phyloP scores from a whole-genome alignment of 2,797 vertebrate genomes.

The Amblyraja radiata region DNA sequence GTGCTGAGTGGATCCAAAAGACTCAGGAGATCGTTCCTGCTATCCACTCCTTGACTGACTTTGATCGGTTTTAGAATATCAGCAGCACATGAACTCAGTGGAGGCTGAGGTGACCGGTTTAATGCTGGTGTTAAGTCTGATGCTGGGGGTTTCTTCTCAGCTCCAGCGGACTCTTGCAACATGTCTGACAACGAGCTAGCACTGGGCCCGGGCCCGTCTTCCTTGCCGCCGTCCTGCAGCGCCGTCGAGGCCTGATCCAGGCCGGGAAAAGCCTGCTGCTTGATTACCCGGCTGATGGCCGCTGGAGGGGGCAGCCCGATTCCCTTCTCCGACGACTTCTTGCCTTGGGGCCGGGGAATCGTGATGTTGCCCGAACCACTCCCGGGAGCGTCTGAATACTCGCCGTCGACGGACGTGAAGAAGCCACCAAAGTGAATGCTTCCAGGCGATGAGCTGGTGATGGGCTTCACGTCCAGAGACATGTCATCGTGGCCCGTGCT shows the following conservation, averaged over 20 bases:
- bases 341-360: constrained; percentile 83
- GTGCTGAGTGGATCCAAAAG: constrained; percentile 78
- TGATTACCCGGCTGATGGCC: constrained; percentile 55
- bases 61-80: constrained; percentile 65
- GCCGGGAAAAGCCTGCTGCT: constrained; percentile 48
- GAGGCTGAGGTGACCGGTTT: constrained; percentile 48
- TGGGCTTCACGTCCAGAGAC: constrained; percentile 56
- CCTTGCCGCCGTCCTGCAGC: constrained; percentile 40
- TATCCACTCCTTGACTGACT: constrained; percentile 44
- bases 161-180: constrained; percentile 52
- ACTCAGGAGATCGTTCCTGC: constrained; percentile 67
- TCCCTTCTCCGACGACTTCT: constrained; percentile 81
- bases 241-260: constrained; percentile 41
- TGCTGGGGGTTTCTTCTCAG: constrained; percentile 47
- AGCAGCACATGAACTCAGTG: constrained; percentile 43
- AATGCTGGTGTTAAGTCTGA: constrained; percentile 59
- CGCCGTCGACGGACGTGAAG: constrained; percentile 43
- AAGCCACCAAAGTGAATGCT: constrained; percentile 49
- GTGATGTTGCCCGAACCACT: constrained; percentile 67
- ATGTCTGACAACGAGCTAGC: constrained; percentile 46
- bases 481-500: constrained; percentile 66
- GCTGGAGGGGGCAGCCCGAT: constrained; percentile 68
- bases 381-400: constrained; percentile 49
- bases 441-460: constrained; percentile 51
- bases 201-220: not conserved